These are phyloP conservation scores for Urophycis tenuis DNA, from an alignment of 2,797 vertebrate species.

Conservation along the genomic window DNA sequence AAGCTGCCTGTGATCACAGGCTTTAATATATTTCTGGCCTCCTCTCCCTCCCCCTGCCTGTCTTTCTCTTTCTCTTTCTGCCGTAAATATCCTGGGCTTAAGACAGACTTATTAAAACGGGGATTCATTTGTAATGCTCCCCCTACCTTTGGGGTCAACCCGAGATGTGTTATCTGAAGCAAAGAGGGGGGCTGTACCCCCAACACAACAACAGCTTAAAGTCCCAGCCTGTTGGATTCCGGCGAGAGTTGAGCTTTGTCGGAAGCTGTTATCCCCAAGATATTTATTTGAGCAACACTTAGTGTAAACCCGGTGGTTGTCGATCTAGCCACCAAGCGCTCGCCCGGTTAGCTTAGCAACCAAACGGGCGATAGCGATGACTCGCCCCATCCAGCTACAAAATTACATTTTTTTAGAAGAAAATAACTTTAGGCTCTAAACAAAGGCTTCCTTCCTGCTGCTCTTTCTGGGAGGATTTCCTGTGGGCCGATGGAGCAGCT, in stretches of 20 bases:
- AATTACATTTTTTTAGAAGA: not conserved
- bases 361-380: not conserved
- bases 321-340: too few species aligned
- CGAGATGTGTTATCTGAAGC: constrained; percentile 76
- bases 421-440: not conserved
- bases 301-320: too few species aligned
- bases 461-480: not conserved
- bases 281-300: constrained; percentile 47
- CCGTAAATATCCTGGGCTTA: constrained; percentile 86
- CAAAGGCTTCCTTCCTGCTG: not conserved
- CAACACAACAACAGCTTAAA: constrained; percentile 52
- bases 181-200: constrained; percentile 67
- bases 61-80: constrained; percentile 49
- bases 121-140: constrained; percentile 98
- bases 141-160: constrained; percentile 73
- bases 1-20: constrained; percentile 96
- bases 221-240: constrained; percentile 51
- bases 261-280: constrained; percentile 56
- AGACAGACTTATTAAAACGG: constrained; percentile 96
- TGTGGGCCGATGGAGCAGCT: not conserved
- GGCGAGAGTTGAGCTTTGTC: constrained; percentile 58
- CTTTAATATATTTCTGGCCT: constrained; percentile 91
- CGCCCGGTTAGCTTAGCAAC: not conserved
- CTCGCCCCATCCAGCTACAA: not conserved
- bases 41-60: constrained; percentile 46